Conservation (phyloP, 2,888 invertebrate genomes). For the Drosophila mettleri region DNA sequence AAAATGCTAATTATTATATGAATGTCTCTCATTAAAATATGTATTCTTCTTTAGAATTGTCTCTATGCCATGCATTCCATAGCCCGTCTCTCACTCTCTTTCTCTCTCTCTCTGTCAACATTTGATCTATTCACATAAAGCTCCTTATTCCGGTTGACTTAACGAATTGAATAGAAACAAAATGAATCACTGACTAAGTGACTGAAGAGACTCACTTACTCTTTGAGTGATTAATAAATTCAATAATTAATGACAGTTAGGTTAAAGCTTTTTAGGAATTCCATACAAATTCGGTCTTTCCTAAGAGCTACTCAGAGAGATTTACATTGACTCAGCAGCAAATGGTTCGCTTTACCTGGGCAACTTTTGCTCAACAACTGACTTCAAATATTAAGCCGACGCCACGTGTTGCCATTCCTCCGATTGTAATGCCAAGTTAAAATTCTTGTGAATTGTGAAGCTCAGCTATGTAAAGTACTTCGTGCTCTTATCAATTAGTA, state of each 20-base stretch:
- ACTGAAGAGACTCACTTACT: neutral
- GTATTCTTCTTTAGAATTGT: neutral
- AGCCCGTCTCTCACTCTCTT: neutral
- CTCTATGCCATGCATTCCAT: neutral
- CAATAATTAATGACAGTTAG: neutral
- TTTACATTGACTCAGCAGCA: neutral
- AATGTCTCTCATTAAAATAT: too few relatives aligned
- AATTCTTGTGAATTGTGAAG: neutral
- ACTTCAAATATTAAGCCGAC: neutral
- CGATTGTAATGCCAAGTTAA: neutral
- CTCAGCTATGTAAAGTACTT: conserved; percentile 1
- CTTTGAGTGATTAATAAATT: conserved; percentile 3
- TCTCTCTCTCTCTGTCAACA: neutral
- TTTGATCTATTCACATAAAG: neutral
- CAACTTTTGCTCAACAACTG: neutral
- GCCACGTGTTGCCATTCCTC: conserved; percentile 2
- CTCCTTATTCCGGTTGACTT: neutral
- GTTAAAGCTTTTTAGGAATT: neutral
- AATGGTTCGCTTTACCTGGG: neutral
- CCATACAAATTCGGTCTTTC: neutral
- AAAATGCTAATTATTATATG: too few relatives aligned
- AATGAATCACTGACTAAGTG: neutral
- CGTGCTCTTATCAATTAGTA: neutral
- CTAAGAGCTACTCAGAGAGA: neutral
- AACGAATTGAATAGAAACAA: neutral